These are phyloP conservation scores for Turnix velox DNA, from an alignment of 2,113 vertebrate genomes.

Conservation along the genomic window DNA sequence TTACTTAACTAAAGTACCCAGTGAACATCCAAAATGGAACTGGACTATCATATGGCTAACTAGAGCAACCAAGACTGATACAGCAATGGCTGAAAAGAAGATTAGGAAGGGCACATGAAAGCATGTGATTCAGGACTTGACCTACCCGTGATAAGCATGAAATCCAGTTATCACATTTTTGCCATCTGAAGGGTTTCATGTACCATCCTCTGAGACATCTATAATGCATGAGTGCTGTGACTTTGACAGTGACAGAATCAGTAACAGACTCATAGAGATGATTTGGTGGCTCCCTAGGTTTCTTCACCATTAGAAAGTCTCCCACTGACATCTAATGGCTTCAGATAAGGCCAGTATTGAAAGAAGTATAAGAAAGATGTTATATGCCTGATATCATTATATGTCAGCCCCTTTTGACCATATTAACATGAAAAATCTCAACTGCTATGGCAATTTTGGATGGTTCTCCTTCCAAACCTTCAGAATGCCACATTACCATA, in stretches of 20 bases:
- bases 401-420: background rate
- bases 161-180: background rate
- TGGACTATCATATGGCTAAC: background rate
- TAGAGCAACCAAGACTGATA: background rate
- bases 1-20: background rate
- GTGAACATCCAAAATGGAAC: background rate
- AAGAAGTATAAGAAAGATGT: background rate
- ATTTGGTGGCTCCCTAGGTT: background rate
- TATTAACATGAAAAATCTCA: background rate
- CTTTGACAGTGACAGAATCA: background rate
- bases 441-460: background rate
- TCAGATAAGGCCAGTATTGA: background rate
- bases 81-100: background rate
- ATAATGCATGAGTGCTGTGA: background rate
- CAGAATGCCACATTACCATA: background rate
- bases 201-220: background rate
- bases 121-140: background rate
- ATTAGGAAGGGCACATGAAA: background rate
- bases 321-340: slow-evolving; percentile 14
- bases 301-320: background rate
- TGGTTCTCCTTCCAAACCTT: background rate
- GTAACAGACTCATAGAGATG: background rate
- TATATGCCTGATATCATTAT: background rate
- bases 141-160: background rate
- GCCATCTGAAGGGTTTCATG: background rate